A percentile compares a stretch with the other conserved stretches of the same genome.
Evolutionary conservation across 2,888 invertebrate species (phyloP).

Genomic region (Seladonia tumulorum): DNA sequence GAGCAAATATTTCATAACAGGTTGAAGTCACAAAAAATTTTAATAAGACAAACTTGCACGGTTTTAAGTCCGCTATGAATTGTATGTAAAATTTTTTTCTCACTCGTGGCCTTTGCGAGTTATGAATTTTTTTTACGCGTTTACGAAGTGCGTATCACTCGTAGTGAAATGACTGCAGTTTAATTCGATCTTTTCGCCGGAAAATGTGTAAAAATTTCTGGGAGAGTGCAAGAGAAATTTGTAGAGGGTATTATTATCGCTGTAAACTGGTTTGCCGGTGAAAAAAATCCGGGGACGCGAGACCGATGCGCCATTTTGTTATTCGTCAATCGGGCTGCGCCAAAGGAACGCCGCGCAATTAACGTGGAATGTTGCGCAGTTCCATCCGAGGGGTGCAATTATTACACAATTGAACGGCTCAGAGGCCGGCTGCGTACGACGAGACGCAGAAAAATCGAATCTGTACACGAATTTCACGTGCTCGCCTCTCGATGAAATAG

Average conservation of each 20-base stretch:
- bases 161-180: background rate
- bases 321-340: constrained; percentile 30
- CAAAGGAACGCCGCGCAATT: constrained; percentile 35
- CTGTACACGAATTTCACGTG: constrained; percentile 6
- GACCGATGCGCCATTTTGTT: constrained; percentile 24
- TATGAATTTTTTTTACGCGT: no score
- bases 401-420: constrained; percentile 29
- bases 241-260: background rate
- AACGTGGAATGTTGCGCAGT: constrained; percentile 29
- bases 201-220: background rate
- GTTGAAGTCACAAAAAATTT: no score
- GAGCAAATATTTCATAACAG: no score
- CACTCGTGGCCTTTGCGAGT: no score
- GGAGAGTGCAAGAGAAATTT: background rate
- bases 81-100: no score
- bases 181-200: background rate
- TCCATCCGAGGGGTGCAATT: constrained; percentile 33
- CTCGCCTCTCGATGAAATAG: background rate
- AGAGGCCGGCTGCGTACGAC: background rate
- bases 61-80: no score
- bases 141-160: no score
- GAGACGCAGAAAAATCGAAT: constrained; percentile 12
- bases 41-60: no score
- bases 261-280: constrained; percentile 6
- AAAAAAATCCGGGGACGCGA: constrained; percentile 6